Evolutionary conservation across 1,140 invertebrate species (phyloP), one percentile per base, ranked within the genome.

Genomic region (Drosophila nannoptera): DNA sequence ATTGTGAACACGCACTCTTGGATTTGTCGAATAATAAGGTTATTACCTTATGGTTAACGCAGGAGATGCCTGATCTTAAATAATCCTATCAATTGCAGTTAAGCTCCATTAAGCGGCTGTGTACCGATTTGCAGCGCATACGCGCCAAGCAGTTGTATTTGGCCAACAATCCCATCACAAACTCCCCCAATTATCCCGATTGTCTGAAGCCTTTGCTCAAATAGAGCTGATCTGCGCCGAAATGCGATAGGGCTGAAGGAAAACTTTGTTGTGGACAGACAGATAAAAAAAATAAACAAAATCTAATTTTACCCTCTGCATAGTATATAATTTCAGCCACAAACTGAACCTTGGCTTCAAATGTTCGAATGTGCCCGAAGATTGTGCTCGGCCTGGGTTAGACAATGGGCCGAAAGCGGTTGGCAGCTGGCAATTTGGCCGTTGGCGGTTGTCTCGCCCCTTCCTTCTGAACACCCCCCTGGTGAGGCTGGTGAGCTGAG

Each of bases 121-220:
- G 73, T 7, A 56, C 11, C 0, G 73, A 78, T n/a, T 7, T 83
- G 31, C 11, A 60, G 2, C 59, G 77, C 5, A 38, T 83, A 12
- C 59, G 75, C 7, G 87, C 83, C 11, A 73, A 76, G 11, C 69
- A 86, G n/a, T 9, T 88, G 1, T 49, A 52, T 11, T 40, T 88
- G 38, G 64, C 62, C 3, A 69, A 83, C n/a, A 88, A 88, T 69
- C 82, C 80, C 1, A 52, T 88, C n/a, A 72, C 55, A 0, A 82
- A 45, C 2, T 61, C 29, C 4, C 6, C 40, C 0, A 61, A 64
- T 11, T 88, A 86, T 68, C 83, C 87, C 0, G 67, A 66, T 0
- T 82, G 63, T 33, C 43, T 88, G 4, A 68, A 69, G 35, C 45
- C 77, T 0, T 16, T 88, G n/a, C 22, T 22, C 22, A 22, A 22